Base-by-base conservation (phyloP, 2,797 vertebrate genomes). In the Pagetopsis macropterus region DNA sequence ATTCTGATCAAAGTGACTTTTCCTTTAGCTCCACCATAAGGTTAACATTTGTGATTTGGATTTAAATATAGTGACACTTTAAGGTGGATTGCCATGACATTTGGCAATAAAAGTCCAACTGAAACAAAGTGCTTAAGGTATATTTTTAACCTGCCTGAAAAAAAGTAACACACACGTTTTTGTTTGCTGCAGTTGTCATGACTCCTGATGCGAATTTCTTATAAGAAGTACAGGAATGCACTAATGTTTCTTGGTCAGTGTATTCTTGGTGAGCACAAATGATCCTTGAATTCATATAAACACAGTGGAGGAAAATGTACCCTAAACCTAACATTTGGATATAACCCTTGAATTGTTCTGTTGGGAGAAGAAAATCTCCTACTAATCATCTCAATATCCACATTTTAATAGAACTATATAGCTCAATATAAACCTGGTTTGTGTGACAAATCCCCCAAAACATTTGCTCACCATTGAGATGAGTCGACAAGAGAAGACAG, bases 401-500 rank as follows among this genome's bases (percentile, higher is more conserved):
- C 23, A 44, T 23, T 33, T 33, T 5, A 19, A 23, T 17, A 2
- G 3, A 37, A 16, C 7, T 2, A 17, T 10, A n/a, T 8, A 27
- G 27, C 11, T 40, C 52, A 33, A 12, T 12, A 5, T 44, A 9
- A 31, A 12, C 19, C 5, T 60, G 40, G 17, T 27, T 27, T 10
- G n/a, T 65, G 17, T 40, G 9, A 5, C 4, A 21, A 21, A 44
- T 15, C 55, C 31, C 40, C 21, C 27, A 15, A 16, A 55, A 51
- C 55, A 23, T n/a, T 6, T 63, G 31, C 88, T 89, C 84, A 91
- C 89, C 65, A 1, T 41, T 19, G 41, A 11, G 63, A 93, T 89
- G 78, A 80, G n/a, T 40, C 70, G 87, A 21, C 91, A 92, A 66
- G 90, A 92, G 63, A 79, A 66, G 67, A 92, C 44, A 0, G 27